These are phyloP conservation scores for Caerostris darwini DNA, from an alignment of 1,140 invertebrate species.

Conservation along the genomic window DNA sequence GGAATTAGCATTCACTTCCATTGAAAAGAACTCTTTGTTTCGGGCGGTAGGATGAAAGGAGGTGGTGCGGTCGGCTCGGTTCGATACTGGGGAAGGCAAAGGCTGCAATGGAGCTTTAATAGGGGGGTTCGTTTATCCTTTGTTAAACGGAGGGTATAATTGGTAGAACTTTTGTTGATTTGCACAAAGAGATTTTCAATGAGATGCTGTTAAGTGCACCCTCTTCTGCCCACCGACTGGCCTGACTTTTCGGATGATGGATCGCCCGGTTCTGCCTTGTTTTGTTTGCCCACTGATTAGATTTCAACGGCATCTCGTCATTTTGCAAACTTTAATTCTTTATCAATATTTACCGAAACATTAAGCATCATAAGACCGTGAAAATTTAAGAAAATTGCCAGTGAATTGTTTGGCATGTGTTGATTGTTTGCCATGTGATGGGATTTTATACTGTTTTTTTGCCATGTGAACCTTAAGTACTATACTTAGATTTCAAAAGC, in stretches of 20 bases:
- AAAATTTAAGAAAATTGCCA: too few relatives aligned
- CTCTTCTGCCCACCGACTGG: background rate
- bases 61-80: constrained; percentile 36
- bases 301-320: too few relatives aligned
- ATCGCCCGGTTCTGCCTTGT: background rate
- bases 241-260: constrained; percentile 11
- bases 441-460: too few relatives aligned
- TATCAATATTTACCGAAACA: too few relatives aligned
- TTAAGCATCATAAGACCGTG: too few relatives aligned
- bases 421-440: too few relatives aligned
- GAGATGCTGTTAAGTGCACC: constrained; percentile 33
- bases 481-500: too few relatives aligned
- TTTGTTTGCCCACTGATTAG: too few relatives aligned
- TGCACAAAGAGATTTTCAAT: constrained; percentile 59
- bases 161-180: constrained; percentile 61
- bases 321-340: too few relatives aligned
- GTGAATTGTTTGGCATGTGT: too few relatives aligned
- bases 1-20: constrained; percentile 73
- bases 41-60: constrained; percentile 32
- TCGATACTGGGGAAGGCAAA: constrained; percentile 59
- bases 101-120: constrained; percentile 23
- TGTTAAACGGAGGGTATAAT: constrained; percentile 72
- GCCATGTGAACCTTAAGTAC: too few relatives aligned
- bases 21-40: constrained; percentile 69
- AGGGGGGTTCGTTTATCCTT: constrained; percentile 36